phyloP scores from a whole-genome alignment of 2,113 vertebrate genomes.

The Beaufortia kweichowensis region DNA sequence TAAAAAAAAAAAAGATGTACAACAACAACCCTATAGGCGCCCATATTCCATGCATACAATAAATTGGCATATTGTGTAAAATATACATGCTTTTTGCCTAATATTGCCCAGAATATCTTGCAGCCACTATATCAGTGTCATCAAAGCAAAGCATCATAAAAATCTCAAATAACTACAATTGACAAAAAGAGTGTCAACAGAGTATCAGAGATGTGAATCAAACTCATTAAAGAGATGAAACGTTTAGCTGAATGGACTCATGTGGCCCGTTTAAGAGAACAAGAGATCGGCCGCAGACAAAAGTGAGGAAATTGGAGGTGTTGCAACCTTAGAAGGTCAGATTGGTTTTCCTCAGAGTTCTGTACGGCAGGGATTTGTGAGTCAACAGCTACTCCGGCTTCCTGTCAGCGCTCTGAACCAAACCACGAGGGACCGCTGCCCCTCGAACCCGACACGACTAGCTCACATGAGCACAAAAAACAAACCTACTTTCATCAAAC shows the following conservation, averaged over 20 bases:
- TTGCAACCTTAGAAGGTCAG: conserved; percentile 56
- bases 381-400: conserved; percentile 54
- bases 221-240: conserved; percentile 2
- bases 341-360: conserved; percentile 46
- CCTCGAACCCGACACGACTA: conserved; percentile 61
- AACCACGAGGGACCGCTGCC: conserved; percentile 57
- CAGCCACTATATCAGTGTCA: not conserved
- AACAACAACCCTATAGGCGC: too few relatives aligned
- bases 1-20: too few relatives aligned
- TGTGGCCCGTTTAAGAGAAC: not conserved
- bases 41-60: too few relatives aligned
- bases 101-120: not conserved
- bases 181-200: not conserved
- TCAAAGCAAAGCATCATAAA: conserved; percentile 3
- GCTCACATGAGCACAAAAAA: conserved; percentile 50
- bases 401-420: conserved; percentile 55
- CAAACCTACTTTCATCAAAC: conserved; percentile 1
- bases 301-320: conserved; percentile 36
- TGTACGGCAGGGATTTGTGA: conserved; percentile 56
- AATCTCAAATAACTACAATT: not conserved
- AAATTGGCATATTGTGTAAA: too few relatives aligned
- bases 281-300: conserved; percentile 2
- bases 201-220: not conserved
- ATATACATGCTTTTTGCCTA: not conserved
- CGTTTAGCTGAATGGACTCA: not conserved